These are phyloP conservation scores for Saxidomus purpurata DNA, from an alignment of 1,140 invertebrate species.

Conservation along the genomic window DNA sequence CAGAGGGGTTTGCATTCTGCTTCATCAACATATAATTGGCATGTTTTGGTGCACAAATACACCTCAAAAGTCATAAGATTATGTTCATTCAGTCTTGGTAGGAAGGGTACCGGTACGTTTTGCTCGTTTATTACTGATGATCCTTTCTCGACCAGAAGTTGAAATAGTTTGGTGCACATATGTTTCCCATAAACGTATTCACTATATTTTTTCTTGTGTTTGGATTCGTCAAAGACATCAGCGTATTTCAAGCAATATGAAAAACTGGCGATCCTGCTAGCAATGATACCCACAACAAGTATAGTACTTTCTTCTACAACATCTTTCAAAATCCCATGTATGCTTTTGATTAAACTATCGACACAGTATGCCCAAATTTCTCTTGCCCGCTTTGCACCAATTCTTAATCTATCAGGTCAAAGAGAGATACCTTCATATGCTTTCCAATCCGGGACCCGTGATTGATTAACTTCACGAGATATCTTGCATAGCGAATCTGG, in stretches of 20 bases:
- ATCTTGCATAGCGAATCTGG: not conserved
- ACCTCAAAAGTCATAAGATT: not conserved
- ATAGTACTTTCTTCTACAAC: not conserved
- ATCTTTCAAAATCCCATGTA: not conserved
- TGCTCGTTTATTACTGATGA: not conserved
- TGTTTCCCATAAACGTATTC: not conserved
- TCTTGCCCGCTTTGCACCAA: not conserved
- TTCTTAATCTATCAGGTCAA: constrained; percentile 2
- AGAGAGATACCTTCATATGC: not conserved
- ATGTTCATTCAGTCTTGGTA: not conserved
- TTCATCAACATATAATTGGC: not conserved
- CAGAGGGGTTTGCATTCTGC: not conserved
- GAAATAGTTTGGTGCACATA: not conserved
- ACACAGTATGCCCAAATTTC: not conserved
- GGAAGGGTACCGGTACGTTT: not conserved
- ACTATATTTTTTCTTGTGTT: not conserved
- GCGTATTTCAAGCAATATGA: constrained; percentile 15
- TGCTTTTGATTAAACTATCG: not conserved
- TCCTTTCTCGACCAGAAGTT: not conserved
- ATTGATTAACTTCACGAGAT: not conserved
- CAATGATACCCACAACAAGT: constrained; percentile 36
- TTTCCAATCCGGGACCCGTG: not conserved
- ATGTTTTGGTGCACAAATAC: not conserved
- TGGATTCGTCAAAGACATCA: constrained; percentile 1
- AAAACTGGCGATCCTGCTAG: not conserved